These are phyloP conservation scores for Colostygia pectinataria DNA, from an alignment of 2,888 invertebrate species.

Conservation along the genomic window DNA sequence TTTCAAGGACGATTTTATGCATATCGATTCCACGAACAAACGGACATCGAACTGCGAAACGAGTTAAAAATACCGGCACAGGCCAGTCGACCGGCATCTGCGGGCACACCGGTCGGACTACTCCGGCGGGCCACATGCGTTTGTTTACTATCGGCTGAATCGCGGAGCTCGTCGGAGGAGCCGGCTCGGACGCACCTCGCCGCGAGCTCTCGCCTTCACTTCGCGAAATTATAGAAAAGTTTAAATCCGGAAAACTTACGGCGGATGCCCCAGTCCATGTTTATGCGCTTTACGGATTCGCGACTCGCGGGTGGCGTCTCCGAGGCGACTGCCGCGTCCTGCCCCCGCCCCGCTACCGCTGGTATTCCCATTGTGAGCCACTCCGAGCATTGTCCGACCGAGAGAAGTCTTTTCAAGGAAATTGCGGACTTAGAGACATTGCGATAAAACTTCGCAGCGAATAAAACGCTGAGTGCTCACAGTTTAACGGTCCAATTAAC, in stretches of 20 bases:
- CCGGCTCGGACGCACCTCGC: constrained; percentile 38
- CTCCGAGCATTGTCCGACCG: constrained; percentile 57
- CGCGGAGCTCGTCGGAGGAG: constrained; percentile 44
- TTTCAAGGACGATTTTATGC: constrained; percentile 75
- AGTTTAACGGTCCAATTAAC: constrained; percentile 34
- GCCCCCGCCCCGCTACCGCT: constrained; percentile 67
- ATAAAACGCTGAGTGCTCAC: constrained; percentile 28
- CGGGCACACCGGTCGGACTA: constrained; percentile 78
- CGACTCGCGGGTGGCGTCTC: constrained; percentile 74
- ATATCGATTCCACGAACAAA: constrained; percentile 77
- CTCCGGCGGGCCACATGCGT: constrained; percentile 74
- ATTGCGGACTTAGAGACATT: constrained; percentile 42
- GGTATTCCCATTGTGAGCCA: constrained; percentile 59
- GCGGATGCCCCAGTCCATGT: constrained; percentile 82
- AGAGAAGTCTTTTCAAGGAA: constrained; percentile 49
- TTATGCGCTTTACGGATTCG: constrained; percentile 47
- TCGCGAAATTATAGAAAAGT: constrained; percentile 42
- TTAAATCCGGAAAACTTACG: constrained; percentile 68
- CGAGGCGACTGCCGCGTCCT: constrained; percentile 77
- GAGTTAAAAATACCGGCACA: constrained; percentile 79
- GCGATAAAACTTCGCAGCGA: constrained; percentile 31
- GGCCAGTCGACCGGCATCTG: constrained; percentile 75
- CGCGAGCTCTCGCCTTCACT: constrained; percentile 1
- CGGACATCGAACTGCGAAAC: constrained; percentile 81
- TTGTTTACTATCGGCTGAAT: constrained; percentile 77